Evolutionary conservation across 1,140 invertebrate genomes (phyloP), one percentile per base, ranked within the genome.

Genomic region (Drosophila tani): DNA sequence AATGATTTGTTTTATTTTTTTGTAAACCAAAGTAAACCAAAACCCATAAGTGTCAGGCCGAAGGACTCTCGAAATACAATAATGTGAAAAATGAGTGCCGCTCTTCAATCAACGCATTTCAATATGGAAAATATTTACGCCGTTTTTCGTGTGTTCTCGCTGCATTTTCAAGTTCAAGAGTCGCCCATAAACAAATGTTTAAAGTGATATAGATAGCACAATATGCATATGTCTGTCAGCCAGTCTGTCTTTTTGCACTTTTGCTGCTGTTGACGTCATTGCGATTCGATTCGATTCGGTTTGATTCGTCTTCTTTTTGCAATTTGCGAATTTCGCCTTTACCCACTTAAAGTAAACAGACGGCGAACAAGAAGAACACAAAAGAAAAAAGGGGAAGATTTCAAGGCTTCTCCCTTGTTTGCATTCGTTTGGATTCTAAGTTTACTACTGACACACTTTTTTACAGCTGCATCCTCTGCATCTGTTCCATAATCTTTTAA

Each of bases 361-460:
- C 47, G 11, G 35, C 8, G 21, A 27, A 21, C 2, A 29, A 46
- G 41, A 46, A 32, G 41, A 57, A 24, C 27, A 21, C 24, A 40
- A 41, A 11, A 21, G 32, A 40, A 41, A 11, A 56, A 24, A 29
- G 19, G 24, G 35, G 27, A 32, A 43, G 35, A 40, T 17, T 45
- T 74, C 68, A 74, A 73, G 70, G 46, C 70, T 41, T 27, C 41
- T 53, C 40, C 19, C 64, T 56, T 56, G 29, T 46, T 66, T 59
- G 63, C 40, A 59, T 66, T 46, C 21, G 6, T 43, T 59, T 21
- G 35, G 14, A 50, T 73, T 43, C 45, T 41, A 27, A 65, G 35
- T 50, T 74, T 75, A 76, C 74, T 75, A 76, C 71, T 76, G 74
- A 76, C 74, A 76, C 53, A 75, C 32, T 35, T 77, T 60, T 55